Evolutionary conservation across 2,797 vertebrate genomes (phyloP), one percentile per base, ranked within the genome.

Genomic region (Cossypha caffra): DNA sequence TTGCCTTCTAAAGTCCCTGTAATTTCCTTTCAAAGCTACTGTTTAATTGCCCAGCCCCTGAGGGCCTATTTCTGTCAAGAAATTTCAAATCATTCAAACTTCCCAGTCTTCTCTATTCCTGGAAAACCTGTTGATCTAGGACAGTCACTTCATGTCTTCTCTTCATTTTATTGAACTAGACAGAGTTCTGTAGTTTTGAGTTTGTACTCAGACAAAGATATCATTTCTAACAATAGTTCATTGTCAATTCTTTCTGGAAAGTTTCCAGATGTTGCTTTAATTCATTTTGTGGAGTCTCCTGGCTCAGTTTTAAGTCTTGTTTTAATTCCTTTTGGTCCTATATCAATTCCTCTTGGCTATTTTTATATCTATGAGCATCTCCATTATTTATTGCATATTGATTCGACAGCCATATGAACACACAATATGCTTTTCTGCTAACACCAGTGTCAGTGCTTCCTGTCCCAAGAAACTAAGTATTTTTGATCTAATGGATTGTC

Each of bases 321-420:
- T 93, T 84, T 93, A 96, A 96, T 93, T 95, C 43, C 51, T 93
- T 81, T 82, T 93, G 40, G 77, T 93, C 61, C 78, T 84, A 59
- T 69, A 90, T 95, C 43, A 90, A 79, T 95, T 95, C 7, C 73
- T 88, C 66, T 78, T 69, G 29, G 33, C 37, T 95, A 86, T 93
- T 94, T 96, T 93, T 96, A 37, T 86, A 69, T 57, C 83, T 84
- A 48, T 90, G 74, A 81, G 47, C 29, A 66, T 86, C 43, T 96
- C 62, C 50, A 95, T 97, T 94, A 95, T 95, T 95, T 95, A 95
- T 90, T 91, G 62, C 35, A 78, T 94, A 95, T 96, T 92, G 92
- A 95, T 95, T 95, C 1, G 0, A 75, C 57, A 63, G 78, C 64
- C 88, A 16, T 51, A 64, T 37, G 90, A 88, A 79, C 64, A 83